These are phyloP conservation scores for Siderastrea radians DNA, from an alignment of 92 coral and sea anemone genomes.

Conservation along the genomic window DNA sequence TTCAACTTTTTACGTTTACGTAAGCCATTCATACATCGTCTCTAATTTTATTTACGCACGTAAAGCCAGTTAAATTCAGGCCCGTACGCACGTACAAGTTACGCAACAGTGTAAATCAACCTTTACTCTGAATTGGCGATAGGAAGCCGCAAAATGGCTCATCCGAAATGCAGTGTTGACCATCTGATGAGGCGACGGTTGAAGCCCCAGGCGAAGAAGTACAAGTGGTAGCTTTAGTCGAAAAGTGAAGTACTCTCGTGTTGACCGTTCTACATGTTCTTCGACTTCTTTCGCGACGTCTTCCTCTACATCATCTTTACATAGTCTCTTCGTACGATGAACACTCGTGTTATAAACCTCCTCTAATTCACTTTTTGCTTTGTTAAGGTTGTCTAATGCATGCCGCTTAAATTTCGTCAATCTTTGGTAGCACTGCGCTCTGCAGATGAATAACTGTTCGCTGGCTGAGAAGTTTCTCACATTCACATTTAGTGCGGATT, in stretches of 20 bases:
- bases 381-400: constrained; percentile 9
- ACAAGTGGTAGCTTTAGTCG: background rate
- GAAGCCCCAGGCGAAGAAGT: constrained; percentile 12
- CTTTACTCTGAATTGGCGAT: background rate
- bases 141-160: background rate
- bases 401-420: constrained; percentile 24
- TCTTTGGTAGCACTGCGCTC: constrained; percentile 22
- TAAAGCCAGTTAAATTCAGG: too few species aligned
- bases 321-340: background rate
- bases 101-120: too few species aligned
- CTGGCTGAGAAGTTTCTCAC: background rate
- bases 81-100: too few species aligned
- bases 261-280: too few species aligned
- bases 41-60: too few species aligned
- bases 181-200: constrained; percentile 1
- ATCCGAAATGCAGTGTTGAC: background rate
- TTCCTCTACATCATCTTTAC: background rate
- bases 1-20: too few species aligned
- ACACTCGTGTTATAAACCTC: background rate
- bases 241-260: too few species aligned
- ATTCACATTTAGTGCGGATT: constrained; percentile 28
- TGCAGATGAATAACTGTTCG: constrained; percentile 4
- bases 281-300: background rate
- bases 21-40: too few species aligned
- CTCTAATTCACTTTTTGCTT: constrained; percentile 17